Evolutionary conservation across 2,888 invertebrate genomes (phyloP).

Genomic region (Serripes groenlandicus): DNA sequence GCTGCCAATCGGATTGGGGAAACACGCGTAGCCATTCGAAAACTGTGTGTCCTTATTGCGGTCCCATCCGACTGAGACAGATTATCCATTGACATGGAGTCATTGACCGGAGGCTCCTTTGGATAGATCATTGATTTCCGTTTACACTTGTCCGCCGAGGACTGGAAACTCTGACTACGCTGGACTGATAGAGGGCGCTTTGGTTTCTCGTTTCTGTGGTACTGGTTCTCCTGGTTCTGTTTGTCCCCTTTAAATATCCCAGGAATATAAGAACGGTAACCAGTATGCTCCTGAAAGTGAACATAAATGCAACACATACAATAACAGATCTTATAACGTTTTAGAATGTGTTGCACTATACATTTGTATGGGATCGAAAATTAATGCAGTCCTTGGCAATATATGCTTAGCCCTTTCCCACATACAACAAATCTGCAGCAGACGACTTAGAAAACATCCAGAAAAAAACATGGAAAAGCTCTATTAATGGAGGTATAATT

Average conservation of each 20-base stretch:
- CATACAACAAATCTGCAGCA: background rate
- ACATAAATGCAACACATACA: too few species aligned
- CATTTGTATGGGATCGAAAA: too few species aligned
- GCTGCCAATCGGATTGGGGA: constrained; percentile 75
- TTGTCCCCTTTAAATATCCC: constrained; percentile 23
- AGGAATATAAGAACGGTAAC: constrained; percentile 31
- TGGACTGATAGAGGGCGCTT: constrained; percentile 53
- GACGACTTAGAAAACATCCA: background rate
- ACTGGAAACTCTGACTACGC: constrained; percentile 76
- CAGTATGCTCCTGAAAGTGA: constrained; percentile 35
- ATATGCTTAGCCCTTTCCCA: background rate
- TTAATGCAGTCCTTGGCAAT: too few species aligned
- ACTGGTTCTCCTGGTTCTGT: constrained; percentile 47
- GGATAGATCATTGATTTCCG: constrained; percentile 65
- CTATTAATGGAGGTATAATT: too few species aligned
- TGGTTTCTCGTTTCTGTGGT: constrained; percentile 1
- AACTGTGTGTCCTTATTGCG: constrained; percentile 76
- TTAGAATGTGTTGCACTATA: too few species aligned
- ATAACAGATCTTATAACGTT: too few species aligned
- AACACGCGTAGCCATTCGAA: constrained; percentile 76
- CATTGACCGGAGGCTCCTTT: constrained; percentile 23
- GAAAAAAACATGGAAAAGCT: too few species aligned
- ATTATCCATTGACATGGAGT: constrained; percentile 55
- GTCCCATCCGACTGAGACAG: constrained; percentile 58
- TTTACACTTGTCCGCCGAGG: constrained; percentile 72